Percentiles rank a stretch among this genome's conserved stretches.
Conservation (phyloP, 2,888 invertebrate genomes). For the Drosophila recens region DNA sequence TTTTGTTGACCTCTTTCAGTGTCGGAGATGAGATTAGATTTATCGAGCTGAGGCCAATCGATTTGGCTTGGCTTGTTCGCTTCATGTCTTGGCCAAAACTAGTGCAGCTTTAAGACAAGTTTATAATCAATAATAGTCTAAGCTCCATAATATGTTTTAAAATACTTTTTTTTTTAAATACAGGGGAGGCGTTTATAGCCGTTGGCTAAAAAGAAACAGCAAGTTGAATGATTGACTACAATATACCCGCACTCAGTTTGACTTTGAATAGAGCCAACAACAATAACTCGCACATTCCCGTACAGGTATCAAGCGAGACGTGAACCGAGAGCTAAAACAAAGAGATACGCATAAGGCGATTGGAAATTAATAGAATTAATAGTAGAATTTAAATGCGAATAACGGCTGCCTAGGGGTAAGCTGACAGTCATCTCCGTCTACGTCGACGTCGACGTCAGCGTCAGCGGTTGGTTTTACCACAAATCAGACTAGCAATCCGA, state of each 20-base stretch:
- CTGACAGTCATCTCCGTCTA: slow-evolving; percentile 21
- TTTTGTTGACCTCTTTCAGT: slow-evolving; percentile 64
- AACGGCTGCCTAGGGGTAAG: slow-evolving; percentile 61
- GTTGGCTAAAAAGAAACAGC: slow-evolving; percentile 21
- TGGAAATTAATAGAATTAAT: slow-evolving; percentile 71
- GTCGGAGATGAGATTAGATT: slow-evolving; percentile 28
- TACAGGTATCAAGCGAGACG: slow-evolving; percentile 19
- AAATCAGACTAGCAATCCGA: slow-evolving; percentile 14
- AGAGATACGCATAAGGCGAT: slow-evolving; percentile 61
- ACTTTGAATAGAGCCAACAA: slow-evolving; percentile 9
- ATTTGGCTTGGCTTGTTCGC: slow-evolving; percentile 14
- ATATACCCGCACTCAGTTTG: slow-evolving; percentile 20
- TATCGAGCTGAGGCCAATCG: slow-evolving; percentile 27
- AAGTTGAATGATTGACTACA: slow-evolving; percentile 17
- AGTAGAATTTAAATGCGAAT: slow-evolving; percentile 65
- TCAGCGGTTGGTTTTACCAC: slow-evolving; percentile 28
- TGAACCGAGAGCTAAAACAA: slow-evolving; percentile 54
- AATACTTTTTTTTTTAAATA: slow-evolving; percentile 30
- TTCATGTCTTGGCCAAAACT: slow-evolving; percentile 26
- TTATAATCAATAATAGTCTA: slow-evolving; percentile 33
- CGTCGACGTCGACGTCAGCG: slow-evolving; percentile 15
- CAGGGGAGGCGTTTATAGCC: slow-evolving; percentile 48
- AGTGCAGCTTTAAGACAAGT: slow-evolving; percentile 29
- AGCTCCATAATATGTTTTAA: slow-evolving; percentile 26
- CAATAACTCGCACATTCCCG: slow-evolving; percentile 24